Percentiles rank a stretch among this genome's conserved stretches.
Conservation (phyloP, 2,797 vertebrate species). For the Zenarchopterus dispar region DNA sequence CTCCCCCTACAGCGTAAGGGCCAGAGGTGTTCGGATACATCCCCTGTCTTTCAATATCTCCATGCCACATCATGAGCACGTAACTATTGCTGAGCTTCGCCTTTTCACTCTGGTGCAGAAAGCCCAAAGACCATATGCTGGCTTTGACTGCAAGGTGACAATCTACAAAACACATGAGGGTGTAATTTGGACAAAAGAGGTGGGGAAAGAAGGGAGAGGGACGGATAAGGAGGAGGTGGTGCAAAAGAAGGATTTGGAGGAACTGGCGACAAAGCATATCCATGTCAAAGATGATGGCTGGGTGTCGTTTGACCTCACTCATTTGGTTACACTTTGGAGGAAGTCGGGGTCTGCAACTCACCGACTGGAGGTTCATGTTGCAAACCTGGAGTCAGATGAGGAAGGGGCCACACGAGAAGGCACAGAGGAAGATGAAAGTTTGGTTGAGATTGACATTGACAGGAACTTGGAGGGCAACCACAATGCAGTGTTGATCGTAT, state of each 20-base stretch:
- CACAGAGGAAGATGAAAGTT: constrained; percentile 47
- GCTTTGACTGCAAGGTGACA: constrained; percentile 87
- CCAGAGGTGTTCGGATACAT: constrained; percentile 82
- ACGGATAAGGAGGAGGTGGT: constrained; percentile 61
- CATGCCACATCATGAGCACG: constrained; percentile 87
- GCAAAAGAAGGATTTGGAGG: constrained; percentile 69
- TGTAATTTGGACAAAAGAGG: constrained; percentile 60
- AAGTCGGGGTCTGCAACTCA: constrained; percentile 81
- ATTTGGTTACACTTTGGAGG: constrained; percentile 85
- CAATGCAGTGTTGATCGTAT: constrained; percentile 89
- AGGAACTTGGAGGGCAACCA: constrained; percentile 83
- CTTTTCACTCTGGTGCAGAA: constrained; percentile 86
- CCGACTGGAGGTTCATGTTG: constrained; percentile 87
- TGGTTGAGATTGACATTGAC: constrained; percentile 82
- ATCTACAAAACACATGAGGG: constrained; percentile 85
- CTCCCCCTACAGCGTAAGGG: constrained; percentile 75
- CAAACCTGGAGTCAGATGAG: constrained; percentile 65
- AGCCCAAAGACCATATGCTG: constrained; percentile 77
- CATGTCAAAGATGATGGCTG: constrained; percentile 86
- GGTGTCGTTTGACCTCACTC: constrained; percentile 93
- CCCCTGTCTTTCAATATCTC: constrained; percentile 93
- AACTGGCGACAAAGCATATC: constrained; percentile 85
- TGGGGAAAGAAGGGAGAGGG: constrained; percentile 52
- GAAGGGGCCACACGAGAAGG: constrained; percentile 47
- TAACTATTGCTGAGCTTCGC: constrained; percentile 89